These are phyloP conservation scores for Dryocosmus kuriphilus DNA, from an alignment of 2,888 invertebrate species.

Conservation along the genomic window DNA sequence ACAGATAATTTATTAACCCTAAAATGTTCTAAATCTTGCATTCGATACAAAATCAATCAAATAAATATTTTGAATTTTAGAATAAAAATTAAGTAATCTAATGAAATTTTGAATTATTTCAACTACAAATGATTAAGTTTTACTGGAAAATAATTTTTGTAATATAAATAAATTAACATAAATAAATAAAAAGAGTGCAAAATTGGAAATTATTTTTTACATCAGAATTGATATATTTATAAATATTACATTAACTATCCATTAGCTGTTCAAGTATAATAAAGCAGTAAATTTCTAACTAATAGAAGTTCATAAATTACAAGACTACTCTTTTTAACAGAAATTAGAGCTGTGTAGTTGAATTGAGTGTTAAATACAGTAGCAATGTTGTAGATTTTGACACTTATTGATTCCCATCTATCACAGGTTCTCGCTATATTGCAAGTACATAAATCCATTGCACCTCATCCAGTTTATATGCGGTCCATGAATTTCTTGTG, in stretches of 20 bases:
- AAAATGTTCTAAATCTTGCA: not conserved
- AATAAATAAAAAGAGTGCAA: no score
- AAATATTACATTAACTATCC: no score
- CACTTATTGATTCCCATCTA: slow-evolving; percentile 11
- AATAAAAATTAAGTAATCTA: not conserved
- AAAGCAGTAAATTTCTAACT: no score
- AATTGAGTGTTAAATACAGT: not conserved
- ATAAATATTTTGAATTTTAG: not conserved
- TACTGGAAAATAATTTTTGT: no score
- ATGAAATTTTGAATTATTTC: no score
- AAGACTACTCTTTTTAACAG: not conserved
- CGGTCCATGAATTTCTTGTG: not conserved
- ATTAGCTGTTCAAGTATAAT: no score
- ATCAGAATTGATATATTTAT: no score
- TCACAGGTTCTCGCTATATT: not conserved
- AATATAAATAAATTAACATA: no score
- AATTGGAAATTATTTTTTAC: no score
- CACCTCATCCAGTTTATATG: not conserved
- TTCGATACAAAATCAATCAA: not conserved
- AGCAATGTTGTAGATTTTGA: not conserved
- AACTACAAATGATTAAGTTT: no score
- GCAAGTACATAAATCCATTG: not conserved
- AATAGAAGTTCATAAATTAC: not conserved
- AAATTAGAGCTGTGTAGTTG: not conserved
- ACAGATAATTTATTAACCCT: not conserved